phyloP scores from a whole-genome alignment of 2,888 invertebrate species.

The Phania funesta region DNA sequence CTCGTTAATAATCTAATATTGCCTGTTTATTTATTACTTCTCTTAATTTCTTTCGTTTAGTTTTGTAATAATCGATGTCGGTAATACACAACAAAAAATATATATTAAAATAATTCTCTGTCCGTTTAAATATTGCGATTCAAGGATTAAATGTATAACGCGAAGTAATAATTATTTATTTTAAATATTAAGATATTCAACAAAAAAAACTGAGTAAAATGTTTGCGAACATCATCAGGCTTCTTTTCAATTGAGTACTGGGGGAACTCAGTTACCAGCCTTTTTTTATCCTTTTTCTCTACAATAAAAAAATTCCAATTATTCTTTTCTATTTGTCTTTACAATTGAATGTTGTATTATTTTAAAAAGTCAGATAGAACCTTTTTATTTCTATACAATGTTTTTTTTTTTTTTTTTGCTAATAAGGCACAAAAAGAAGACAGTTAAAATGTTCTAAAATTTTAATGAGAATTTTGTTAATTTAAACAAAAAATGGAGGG shows the following conservation, averaged over 20 bases:
- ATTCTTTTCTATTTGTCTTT: constrained; percentile 8
- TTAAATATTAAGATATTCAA: no score
- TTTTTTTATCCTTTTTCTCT: neutral
- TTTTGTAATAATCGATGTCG: no score
- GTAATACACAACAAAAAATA: no score
- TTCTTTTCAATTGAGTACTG: neutral
- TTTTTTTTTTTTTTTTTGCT: constrained; percentile 65
- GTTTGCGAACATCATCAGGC: neutral
- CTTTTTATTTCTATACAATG: no score
- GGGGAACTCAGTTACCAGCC: neutral
- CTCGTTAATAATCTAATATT: no score
- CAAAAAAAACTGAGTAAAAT: no score
- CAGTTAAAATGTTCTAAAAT: constrained; percentile 73
- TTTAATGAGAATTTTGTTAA: constrained; percentile 72
- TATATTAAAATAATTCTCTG: no score
- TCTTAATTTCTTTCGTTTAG: no score
- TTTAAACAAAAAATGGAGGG: neutral
- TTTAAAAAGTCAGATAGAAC: constrained; percentile 32
- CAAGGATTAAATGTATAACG: no score
- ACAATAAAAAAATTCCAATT: constrained; percentile 26
- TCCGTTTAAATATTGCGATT: no score
- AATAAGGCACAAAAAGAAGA: constrained; percentile 70
- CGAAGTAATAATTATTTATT: no score
- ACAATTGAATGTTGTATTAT: constrained; percentile 43
- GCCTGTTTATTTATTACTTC: no score